Evolutionary conservation across 2,797 vertebrate species (phyloP), one percentile per base, ranked within the genome.

Genomic region (Parotocinclus haroldoi): DNA sequence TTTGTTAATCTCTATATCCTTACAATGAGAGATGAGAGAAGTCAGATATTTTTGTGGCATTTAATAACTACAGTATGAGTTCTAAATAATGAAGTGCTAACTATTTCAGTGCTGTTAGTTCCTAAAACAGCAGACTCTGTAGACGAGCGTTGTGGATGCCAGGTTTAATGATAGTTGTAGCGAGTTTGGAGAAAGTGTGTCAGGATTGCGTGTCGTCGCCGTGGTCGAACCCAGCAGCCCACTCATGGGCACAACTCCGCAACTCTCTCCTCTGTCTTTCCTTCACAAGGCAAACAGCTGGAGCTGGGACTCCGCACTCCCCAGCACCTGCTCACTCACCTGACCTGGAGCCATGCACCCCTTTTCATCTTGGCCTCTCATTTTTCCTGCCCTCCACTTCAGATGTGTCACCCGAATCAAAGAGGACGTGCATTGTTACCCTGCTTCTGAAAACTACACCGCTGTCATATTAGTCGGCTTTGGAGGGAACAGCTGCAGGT

Each of bases 401-500:
- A 82, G 75, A 82, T 78, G 63, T 70, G 76, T 76, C 75, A 56
- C 77, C 78, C 80, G 82, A 87, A 87, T 87, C 81, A 88, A 88
- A 86, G 81, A 77, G 74, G 72, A 74, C 11, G 71, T 8, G 48
- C 82, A 76, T 85, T 85, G 82, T 86, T 76, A 49, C 16, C 73
- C 59, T 14, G 16, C 14, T 65, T n/a, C 19, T 42, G 77, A 85
- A 86, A 83, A 80, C 81, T 84, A 88, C 64, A 85, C 84, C 82
- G 0, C 79, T 85, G 85, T 87, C 83, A 86, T 78, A 83, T 79
- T 83, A 82, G 80, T 81, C 72, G 59, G 77, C 78, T 81, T 66
- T 73, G 82, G 81, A 80, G 54, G 74, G 76, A 81, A 85, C 85
- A 81, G 84, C 84, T 88, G 84, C 84, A 81, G 85, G 88, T 86